These are phyloP conservation scores for Huso huso DNA, from an alignment of 2,797 vertebrate genomes.

Conservation along the genomic window DNA sequence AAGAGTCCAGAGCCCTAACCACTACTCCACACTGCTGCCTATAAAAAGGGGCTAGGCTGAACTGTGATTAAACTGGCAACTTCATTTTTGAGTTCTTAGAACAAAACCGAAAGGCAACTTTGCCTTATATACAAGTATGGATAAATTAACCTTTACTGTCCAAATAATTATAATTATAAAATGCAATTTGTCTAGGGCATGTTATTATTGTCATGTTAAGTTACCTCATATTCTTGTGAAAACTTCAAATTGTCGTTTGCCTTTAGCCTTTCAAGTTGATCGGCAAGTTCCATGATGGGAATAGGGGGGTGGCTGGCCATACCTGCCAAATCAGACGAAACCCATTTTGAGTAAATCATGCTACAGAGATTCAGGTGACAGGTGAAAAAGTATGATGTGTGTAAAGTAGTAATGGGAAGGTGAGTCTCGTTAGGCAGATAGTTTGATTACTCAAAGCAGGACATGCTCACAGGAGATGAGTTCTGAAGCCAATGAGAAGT, in stretches of 20 bases:
- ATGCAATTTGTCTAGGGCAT: too few relatives aligned
- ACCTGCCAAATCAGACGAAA: slow-evolving; percentile 60
- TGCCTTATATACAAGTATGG: too few relatives aligned
- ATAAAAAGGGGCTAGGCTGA: too few relatives aligned
- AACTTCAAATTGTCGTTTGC: slow-evolving; percentile 98
- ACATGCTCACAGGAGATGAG: slow-evolving; percentile 83
- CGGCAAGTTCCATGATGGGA: slow-evolving; percentile 88
- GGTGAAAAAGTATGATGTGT: slow-evolving; percentile 71
- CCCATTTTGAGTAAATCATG: slow-evolving; percentile 15
- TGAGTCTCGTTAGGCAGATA: slow-evolving; percentile 70
- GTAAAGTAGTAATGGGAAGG: slow-evolving; percentile 62
- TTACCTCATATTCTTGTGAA: slow-evolving; percentile 96
- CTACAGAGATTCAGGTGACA: slow-evolving; percentile 39
- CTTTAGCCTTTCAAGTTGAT: slow-evolving; percentile 93
- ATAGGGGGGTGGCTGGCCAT: slow-evolving; percentile 96
- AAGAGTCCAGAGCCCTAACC: too few relatives aligned
- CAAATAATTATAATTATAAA: too few relatives aligned
- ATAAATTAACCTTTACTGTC: too few relatives aligned
- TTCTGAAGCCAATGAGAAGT: slow-evolving; percentile 79
- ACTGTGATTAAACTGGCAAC: too few relatives aligned
- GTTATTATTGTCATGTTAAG: too few relatives aligned
- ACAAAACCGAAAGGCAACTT: too few relatives aligned
- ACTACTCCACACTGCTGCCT: too few relatives aligned
- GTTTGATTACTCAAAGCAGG: slow-evolving; percentile 89
- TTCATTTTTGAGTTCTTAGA: too few relatives aligned